Evolutionary conservation across 2,113 vertebrate species (phyloP).

Genomic region (Ifrita kowaldi): DNA sequence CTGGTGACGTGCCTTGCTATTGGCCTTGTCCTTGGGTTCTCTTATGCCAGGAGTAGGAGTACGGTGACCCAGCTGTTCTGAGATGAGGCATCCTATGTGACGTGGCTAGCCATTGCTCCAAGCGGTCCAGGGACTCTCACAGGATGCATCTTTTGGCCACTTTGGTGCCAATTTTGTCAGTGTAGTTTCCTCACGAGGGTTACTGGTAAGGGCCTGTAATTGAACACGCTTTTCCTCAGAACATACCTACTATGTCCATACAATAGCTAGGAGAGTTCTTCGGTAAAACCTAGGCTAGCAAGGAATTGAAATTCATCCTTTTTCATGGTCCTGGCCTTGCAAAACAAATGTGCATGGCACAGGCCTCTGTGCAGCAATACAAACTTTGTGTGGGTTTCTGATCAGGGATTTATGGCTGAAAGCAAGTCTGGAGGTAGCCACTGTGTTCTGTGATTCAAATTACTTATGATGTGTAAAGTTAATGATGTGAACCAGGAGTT

Average conservation of each 20-base stretch:
- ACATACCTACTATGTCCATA: neutral
- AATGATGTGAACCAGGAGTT: conserved; percentile 6
- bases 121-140: neutral
- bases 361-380: neutral
- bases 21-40: neutral
- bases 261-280: neutral
- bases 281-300: neutral
- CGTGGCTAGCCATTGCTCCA: neutral
- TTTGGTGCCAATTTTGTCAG: neutral
- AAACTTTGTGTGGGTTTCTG: neutral
- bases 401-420: neutral
- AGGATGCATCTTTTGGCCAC: neutral
- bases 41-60: neutral
- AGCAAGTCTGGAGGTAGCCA: neutral
- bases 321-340: neutral
- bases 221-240: neutral
- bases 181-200: neutral
- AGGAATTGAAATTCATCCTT: neutral
- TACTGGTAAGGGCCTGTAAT: neutral
- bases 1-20: rapidly evolving
- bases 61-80: neutral
- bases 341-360: neutral
- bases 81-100: neutral
- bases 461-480: neutral
- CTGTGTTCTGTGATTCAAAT: conserved; percentile 6